Evolutionary conservation across 1,140 invertebrate genomes (phyloP).

Genomic region (Cherax destructor): DNA sequence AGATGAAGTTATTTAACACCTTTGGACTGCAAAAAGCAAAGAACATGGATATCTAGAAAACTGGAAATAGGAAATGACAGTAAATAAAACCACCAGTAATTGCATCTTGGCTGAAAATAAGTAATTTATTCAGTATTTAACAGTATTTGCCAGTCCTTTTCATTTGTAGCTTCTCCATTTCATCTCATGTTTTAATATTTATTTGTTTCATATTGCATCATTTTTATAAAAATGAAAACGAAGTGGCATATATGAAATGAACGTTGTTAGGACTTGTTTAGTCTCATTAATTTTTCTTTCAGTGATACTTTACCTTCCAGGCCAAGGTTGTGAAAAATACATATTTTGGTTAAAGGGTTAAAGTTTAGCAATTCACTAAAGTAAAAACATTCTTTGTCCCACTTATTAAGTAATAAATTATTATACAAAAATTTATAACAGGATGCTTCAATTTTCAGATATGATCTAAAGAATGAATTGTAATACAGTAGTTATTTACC

Average conservation of each 20-base stretch:
- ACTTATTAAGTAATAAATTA: background rate
- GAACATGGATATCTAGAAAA: conserved; percentile 4
- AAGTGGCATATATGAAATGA: conserved; percentile 21
- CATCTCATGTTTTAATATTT: conserved; percentile 64
- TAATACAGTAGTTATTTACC: background rate
- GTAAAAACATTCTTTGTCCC: background rate
- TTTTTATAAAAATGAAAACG: conserved; percentile 33
- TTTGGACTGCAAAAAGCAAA: conserved; percentile 13
- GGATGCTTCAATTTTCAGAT: background rate
- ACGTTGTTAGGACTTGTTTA: background rate
- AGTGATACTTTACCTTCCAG: conserved; percentile 15
- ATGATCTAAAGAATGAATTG: background rate
- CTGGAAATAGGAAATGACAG: background rate
- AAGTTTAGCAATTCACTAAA: background rate
- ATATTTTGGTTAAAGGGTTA: conserved; percentile 8
- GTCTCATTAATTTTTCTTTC: conserved; percentile 7
- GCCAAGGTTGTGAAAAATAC: conserved; percentile 50
- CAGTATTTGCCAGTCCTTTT: conserved; percentile 46
- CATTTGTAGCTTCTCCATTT: conserved; percentile 56
- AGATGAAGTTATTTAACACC: conserved; percentile 23
- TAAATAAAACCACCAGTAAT: background rate
- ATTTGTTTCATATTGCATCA: conserved; percentile 63
- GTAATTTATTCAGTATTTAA: conserved; percentile 23
- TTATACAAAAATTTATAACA: background rate
- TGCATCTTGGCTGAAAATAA: background rate